Evolutionary conservation across 2,113 vertebrate species (phyloP).

Genomic region (Orycteropus afer): DNA sequence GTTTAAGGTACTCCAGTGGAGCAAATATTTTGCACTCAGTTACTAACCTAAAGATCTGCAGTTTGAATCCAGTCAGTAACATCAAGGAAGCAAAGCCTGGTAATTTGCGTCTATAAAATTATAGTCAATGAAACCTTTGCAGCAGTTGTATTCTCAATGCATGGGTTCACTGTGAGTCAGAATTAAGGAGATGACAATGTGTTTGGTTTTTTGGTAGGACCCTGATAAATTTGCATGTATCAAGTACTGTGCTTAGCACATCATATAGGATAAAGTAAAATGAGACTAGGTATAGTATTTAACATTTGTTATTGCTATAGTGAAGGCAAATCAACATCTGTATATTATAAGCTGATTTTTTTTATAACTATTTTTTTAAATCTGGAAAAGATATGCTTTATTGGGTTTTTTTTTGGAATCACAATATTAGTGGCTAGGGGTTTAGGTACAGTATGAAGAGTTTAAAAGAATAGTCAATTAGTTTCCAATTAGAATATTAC

Average conservation of each 20-base stretch:
- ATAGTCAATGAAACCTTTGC: neutral
- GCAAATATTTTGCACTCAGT: too few relatives aligned
- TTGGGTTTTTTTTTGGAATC: neutral
- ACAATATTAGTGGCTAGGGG: neutral
- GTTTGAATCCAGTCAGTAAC: too few relatives aligned
- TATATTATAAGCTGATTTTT: neutral
- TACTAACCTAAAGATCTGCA: too few relatives aligned
- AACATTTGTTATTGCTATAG: neutral
- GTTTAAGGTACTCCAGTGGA: too few relatives aligned
- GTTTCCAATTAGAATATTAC: slow-evolving; percentile 18
- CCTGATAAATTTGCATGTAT: neutral
- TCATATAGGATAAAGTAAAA: neutral
- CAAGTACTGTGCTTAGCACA: neutral
- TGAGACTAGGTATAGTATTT: neutral
- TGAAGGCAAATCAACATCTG: neutral
- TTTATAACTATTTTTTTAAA: neutral
- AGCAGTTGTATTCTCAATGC: neutral
- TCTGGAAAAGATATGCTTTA: neutral
- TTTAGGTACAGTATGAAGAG: neutral
- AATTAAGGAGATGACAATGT: neutral
- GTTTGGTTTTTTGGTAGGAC: neutral
- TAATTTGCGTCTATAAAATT: too few relatives aligned
- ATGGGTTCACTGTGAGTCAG: neutral
- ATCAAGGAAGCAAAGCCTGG: too few relatives aligned
- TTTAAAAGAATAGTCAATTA: slow-evolving; percentile 5